These are phyloP conservation scores for Oophaga sylvatica DNA, from an alignment of 2,797 vertebrate genomes.

Conservation along the genomic window DNA sequence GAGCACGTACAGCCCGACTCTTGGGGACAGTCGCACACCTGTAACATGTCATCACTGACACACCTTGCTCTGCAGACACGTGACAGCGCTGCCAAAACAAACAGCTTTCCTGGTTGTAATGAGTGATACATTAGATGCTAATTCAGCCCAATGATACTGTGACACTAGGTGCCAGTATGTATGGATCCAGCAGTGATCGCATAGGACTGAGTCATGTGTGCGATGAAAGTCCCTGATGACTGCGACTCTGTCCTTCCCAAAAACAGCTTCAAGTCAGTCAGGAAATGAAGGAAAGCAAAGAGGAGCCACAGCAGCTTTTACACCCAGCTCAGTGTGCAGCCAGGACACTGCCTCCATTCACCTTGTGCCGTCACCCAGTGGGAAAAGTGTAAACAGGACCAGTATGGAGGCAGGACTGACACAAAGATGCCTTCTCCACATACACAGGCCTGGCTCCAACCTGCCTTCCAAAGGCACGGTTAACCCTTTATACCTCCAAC, in stretches of 20 bases:
- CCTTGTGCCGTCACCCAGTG: conserved; percentile 51
- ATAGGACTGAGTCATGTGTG: neutral
- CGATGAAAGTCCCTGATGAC: neutral
- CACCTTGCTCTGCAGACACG: conserved; percentile 8
- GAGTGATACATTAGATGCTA: conserved; percentile 3
- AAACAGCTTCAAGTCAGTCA: conserved; percentile 18
- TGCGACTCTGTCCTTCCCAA: conserved; percentile 1
- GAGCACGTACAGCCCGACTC: neutral
- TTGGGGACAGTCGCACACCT: conserved; percentile 16
- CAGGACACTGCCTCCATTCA: conserved; percentile 57
- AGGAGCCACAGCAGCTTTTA: conserved; percentile 30
- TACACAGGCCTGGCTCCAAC: conserved; percentile 31
- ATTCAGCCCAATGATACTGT: neutral
- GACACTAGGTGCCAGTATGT: neutral
- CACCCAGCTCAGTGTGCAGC: conserved; percentile 40
- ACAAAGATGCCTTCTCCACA: conserved; percentile 49
- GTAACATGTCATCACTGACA: conserved; percentile 11
- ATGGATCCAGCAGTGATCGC: neutral
- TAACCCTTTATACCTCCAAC: neutral
- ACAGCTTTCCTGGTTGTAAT: neutral
- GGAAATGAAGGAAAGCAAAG: conserved; percentile 23
- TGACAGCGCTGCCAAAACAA: conserved; percentile 13
- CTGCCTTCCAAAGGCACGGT: neutral
- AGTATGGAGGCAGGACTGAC: conserved; percentile 36
- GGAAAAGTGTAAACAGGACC: conserved; percentile 49